Evolutionary conservation across 2,888 invertebrate species (phyloP).

Genomic region (Leptopilina syphax): DNA sequence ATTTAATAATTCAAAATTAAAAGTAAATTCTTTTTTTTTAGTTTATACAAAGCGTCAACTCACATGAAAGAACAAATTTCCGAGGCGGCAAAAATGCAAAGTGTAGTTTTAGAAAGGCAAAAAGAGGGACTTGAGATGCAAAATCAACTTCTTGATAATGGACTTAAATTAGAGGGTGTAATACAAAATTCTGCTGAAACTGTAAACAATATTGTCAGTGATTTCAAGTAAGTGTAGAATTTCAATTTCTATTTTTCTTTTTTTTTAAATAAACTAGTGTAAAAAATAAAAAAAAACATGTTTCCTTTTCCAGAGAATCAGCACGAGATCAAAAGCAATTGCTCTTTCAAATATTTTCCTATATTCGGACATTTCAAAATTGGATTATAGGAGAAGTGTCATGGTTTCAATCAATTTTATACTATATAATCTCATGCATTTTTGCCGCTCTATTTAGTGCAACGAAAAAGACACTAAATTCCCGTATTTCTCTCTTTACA

Average conservation of each 20-base stretch:
- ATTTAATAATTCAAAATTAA: no score
- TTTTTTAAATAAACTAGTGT: not conserved
- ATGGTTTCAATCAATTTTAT: slow-evolving; percentile 82
- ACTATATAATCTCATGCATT: slow-evolving; percentile 78
- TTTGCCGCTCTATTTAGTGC: slow-evolving; percentile 80
- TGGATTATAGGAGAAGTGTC: slow-evolving; percentile 83
- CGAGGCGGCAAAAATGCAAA: slow-evolving; percentile 76
- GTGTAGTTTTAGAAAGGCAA: slow-evolving; percentile 76
- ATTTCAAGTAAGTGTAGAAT: slow-evolving; percentile 75
- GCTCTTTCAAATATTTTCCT: slow-evolving; percentile 79
- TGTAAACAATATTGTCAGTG: slow-evolving; percentile 75
- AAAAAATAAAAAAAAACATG: not conserved
- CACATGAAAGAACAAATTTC: slow-evolving; percentile 77
- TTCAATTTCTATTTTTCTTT: not conserved
- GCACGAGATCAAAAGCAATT: slow-evolving; percentile 80
- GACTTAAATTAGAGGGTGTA: slow-evolving; percentile 76
- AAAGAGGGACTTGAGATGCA: slow-evolving; percentile 77
- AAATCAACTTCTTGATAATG: slow-evolving; percentile 78
- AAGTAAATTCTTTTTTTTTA: slow-evolving; percentile 46
- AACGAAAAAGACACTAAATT: slow-evolving; percentile 78
- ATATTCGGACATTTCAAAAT: slow-evolving; percentile 79
- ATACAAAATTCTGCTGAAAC: slow-evolving; percentile 78
- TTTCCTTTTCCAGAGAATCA: slow-evolving; percentile 73
- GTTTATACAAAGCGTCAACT: slow-evolving; percentile 70
- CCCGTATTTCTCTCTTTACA: slow-evolving; percentile 79